Evolutionary conservation across 2,113 vertebrate genomes (phyloP).

Genomic region (Rhinichthys klamathensis): DNA sequence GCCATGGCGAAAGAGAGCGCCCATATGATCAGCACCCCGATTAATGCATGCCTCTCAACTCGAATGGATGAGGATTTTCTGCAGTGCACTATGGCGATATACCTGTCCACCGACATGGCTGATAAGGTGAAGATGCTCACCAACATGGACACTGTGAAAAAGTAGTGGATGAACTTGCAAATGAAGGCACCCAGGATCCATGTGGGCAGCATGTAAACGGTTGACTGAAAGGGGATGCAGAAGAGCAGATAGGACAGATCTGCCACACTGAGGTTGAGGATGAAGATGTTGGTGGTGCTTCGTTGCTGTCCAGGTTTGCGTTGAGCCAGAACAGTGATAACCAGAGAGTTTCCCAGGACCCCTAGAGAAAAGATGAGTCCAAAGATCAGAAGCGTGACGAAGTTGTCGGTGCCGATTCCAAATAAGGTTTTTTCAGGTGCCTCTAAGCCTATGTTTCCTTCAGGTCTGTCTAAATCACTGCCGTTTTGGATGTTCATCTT

Average conservation of each 20-base stretch:
- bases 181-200: constrained; percentile 95
- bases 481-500: constrained; percentile 41
- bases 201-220: constrained; percentile 87
- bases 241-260: constrained; percentile 96
- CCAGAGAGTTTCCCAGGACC: constrained; percentile 92
- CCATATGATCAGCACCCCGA: constrained; percentile 91
- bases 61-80: constrained; percentile 89
- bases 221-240: constrained; percentile 96
- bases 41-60: constrained; percentile 82
- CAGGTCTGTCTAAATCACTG: constrained; percentile 5
- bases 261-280: constrained; percentile 76
- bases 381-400: constrained; percentile 87
- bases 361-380: constrained; percentile 89
- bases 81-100: constrained; percentile 94
- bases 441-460: constrained; percentile 11
- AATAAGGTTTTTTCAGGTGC: constrained; percentile 73
- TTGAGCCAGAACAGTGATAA: constrained; percentile 91
- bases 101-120: constrained; percentile 97
- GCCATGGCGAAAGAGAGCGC: constrained; percentile 89
- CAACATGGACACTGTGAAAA: constrained; percentile 96
- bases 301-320: constrained; percentile 86
- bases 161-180: constrained; percentile 95
- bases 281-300: constrained; percentile 89
- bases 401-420: constrained; percentile 87
- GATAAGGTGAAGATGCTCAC: constrained; percentile 97